phyloP scores from a whole-genome alignment of 2,113 vertebrate genomes.

The Reinhardtius hippoglossoides region DNA sequence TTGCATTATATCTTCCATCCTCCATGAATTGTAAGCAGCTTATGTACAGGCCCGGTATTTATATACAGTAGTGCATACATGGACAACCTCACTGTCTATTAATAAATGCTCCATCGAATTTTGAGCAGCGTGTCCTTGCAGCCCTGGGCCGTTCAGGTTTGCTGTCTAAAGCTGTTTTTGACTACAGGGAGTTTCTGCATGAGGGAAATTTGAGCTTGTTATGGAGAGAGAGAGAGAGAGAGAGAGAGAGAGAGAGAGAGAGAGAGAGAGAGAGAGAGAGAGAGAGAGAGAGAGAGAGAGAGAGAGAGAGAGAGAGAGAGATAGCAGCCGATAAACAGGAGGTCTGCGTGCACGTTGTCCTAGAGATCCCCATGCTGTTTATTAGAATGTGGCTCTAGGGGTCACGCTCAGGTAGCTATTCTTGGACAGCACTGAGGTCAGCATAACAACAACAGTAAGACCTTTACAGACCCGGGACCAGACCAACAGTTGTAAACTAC shows the following conservation, averaged over 20 bases:
- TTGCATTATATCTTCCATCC: slow-evolving; percentile 18
- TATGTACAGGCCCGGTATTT: background rate
- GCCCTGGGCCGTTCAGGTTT: slow-evolving; percentile 58
- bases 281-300: slow-evolving; percentile 21
- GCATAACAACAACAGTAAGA: slow-evolving; percentile 50
- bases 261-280: background rate
- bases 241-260: background rate
- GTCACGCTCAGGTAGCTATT: slow-evolving; percentile 61
- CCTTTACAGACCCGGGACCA: no score
- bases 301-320: background rate
- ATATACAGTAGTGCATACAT: slow-evolving; percentile 26
- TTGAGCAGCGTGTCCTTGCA: slow-evolving; percentile 67
- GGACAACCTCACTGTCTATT: slow-evolving; percentile 53
- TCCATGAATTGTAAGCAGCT: slow-evolving; percentile 43
- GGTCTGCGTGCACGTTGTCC: slow-evolving; percentile 45
- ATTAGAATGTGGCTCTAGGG: slow-evolving; percentile 66
- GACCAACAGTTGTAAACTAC: background rate
- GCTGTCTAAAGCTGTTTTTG: slow-evolving; percentile 71
- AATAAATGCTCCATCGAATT: slow-evolving; percentile 65
- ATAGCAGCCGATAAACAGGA: slow-evolving; percentile 23
- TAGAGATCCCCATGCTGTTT: slow-evolving; percentile 58
- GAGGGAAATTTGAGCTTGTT: slow-evolving; percentile 72
- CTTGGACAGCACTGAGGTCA: slow-evolving; percentile 67
- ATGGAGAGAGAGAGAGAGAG: slow-evolving; percentile 51
- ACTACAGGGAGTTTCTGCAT: slow-evolving; percentile 62